Evolutionary conservation across 2,797 vertebrate genomes (phyloP).

Genomic region (Anniella stebbinsi): DNA sequence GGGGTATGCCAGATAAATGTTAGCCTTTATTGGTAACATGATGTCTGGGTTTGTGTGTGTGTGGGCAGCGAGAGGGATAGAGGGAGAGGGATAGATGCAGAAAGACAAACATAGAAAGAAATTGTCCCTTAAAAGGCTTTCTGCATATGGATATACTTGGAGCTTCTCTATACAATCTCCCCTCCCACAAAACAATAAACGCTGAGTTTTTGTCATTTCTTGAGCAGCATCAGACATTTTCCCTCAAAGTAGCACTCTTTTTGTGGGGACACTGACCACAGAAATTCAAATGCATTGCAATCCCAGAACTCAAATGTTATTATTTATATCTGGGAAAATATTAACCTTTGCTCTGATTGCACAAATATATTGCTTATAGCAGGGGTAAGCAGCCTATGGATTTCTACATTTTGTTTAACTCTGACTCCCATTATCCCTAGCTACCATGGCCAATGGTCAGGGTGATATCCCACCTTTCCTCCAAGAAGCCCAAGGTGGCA

Average conservation of each 20-base stretch:
- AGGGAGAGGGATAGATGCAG: conserved; percentile 12
- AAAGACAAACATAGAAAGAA: not conserved
- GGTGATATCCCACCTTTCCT: too few species aligned
- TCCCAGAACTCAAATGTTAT: not conserved
- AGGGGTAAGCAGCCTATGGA: too few species aligned
- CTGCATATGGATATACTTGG: conserved; percentile 49
- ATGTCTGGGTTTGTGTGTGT: conserved; percentile 28
- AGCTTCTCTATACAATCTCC: not conserved
- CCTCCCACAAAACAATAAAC: not conserved
- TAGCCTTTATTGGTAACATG: conserved; percentile 68
- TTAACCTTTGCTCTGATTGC: not conserved
- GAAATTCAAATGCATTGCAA: not conserved
- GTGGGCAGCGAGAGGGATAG: conserved; percentile 5
- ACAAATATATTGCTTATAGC: not conserved
- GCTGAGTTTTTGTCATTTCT: not conserved
- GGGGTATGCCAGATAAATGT: conserved; percentile 47
- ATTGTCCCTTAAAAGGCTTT: conserved; percentile 68
- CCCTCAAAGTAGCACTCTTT: not conserved
- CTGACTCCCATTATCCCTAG: too few species aligned
- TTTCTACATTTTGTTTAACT: too few species aligned
- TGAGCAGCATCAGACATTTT: not conserved
- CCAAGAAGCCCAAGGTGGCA: too few species aligned
- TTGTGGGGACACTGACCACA: not conserved
- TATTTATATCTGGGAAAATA: not conserved
- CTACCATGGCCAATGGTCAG: too few species aligned